Base-by-base conservation (phyloP, 2,797 vertebrate genomes). In the Hemitrygon akajei region DNA sequence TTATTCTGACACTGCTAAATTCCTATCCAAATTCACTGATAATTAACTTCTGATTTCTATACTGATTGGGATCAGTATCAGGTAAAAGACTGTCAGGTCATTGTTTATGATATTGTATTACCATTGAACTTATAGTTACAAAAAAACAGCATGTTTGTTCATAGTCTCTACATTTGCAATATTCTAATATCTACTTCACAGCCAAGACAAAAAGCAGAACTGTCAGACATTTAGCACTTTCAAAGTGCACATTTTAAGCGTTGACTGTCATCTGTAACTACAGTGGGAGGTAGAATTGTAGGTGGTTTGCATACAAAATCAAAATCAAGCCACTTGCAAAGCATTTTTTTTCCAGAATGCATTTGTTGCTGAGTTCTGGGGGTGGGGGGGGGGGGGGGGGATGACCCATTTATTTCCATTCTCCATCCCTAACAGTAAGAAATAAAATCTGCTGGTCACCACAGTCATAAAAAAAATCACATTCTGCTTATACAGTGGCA, bases 11-110 rank as follows among this genome's bases (percentile, higher is more conserved):
- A 63, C 60, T 66, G 14, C 20, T 89, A 66, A 37, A 66, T 66
- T 63, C 2, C 60, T 89, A 30, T 30, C 27, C 58, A 69, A 10
- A 86, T 60, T 10, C 37, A 34, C 7, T 89, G 86, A 69, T 69
- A n/a, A 89, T 89, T 89, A 60, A 89, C 18, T 60, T 66, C 34
- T 20, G 63, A 89, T 69, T 69, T 69, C 18, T 89, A 66, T 34
- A 69, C 86, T 89, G n/a, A 69, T n/a, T n/a, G 69, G 69, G n/a
- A 69, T 69, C 66, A 66, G 30, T 87, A 87, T 66, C 60, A 89
- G 86, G 66, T 89, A 89, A 2, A 69, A 60, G 63, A 66, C 69
- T 69, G 60, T 37, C 66, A 34, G 86, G 18, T 34, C 18, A 66
- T 37, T 69, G 86, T 37, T 89, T 89, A 20, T 69, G 86, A 63